These are phyloP conservation scores for Cacajao melanocephalus DNA, from an alignment of 2,797 vertebrate species.

Conservation along the genomic window DNA sequence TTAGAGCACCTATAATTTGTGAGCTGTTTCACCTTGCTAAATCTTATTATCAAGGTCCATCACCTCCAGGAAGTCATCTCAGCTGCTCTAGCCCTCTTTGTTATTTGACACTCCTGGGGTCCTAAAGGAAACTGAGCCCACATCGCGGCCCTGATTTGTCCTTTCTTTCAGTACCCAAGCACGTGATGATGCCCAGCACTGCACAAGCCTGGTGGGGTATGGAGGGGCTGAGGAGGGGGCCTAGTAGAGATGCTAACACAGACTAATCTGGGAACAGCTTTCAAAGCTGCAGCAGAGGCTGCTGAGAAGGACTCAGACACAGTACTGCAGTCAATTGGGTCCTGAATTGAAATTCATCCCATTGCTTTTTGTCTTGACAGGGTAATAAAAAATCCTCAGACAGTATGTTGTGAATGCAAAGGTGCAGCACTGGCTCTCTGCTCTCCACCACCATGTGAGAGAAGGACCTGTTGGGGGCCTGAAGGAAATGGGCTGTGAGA, in stretches of 20 bases:
- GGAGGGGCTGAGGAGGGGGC: background rate
- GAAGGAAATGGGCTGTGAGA: background rate
- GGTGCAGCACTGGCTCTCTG: conserved; percentile 56
- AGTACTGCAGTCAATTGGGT: conserved; percentile 62
- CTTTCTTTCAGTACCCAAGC: background rate
- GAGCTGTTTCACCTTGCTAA: background rate
- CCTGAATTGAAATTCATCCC: conserved; percentile 84
- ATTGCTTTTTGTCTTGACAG: conserved; percentile 81
- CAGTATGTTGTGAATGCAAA: conserved; percentile 81
- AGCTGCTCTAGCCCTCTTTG: background rate
- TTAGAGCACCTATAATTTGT: background rate
- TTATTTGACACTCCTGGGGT: background rate
- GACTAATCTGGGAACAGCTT: background rate
- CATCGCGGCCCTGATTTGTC: background rate
- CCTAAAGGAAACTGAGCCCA: background rate
- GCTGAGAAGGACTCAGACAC: conserved; percentile 42
- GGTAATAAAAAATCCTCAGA: conserved; percentile 83
- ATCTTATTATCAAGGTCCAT: background rate
- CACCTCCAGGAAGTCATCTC: background rate
- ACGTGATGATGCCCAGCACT: background rate
- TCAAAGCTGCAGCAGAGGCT: background rate
- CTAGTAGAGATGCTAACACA: background rate
- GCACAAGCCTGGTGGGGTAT: no score
- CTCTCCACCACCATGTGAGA: background rate
- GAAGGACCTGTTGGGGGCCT: background rate